These are phyloP conservation scores for Crotalus adamanteus DNA, from an alignment of 2,797 vertebrate genomes.

Conservation along the genomic window DNA sequence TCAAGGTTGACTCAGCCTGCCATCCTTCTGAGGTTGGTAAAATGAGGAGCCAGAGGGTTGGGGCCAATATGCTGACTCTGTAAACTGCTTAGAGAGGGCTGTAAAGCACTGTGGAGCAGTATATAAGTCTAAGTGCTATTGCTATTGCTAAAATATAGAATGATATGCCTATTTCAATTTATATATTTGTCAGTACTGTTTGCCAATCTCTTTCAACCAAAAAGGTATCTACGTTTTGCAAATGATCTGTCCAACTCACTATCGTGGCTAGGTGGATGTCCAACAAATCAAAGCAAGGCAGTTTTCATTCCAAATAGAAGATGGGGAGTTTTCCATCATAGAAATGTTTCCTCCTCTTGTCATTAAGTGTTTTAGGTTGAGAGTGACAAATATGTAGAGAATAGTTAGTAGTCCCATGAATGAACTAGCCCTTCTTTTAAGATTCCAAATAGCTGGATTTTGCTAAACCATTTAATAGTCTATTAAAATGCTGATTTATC, in stretches of 20 bases:
- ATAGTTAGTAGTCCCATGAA: neutral
- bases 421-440: neutral
- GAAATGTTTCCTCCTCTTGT: neutral
- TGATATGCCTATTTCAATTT: neutral
- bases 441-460: neutral
- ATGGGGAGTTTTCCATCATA: neutral
- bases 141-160: neutral
- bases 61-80: neutral
- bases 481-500: neutral
- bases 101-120: neutral
- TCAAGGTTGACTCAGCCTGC: neutral
- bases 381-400: neutral
- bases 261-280: neutral
- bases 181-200: no score
- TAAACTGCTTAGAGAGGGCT: neutral
- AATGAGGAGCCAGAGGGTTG: neutral
- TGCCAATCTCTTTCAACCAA: neutral
- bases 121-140: neutral
- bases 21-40: neutral
- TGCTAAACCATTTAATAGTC: neutral
- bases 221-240: neutral
- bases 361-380: neutral
- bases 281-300: neutral
- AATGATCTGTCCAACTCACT: neutral
- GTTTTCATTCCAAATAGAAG: neutral